Conservation (phyloP, 2,888 invertebrate genomes). For the Rambutsinella grinnellia region DNA sequence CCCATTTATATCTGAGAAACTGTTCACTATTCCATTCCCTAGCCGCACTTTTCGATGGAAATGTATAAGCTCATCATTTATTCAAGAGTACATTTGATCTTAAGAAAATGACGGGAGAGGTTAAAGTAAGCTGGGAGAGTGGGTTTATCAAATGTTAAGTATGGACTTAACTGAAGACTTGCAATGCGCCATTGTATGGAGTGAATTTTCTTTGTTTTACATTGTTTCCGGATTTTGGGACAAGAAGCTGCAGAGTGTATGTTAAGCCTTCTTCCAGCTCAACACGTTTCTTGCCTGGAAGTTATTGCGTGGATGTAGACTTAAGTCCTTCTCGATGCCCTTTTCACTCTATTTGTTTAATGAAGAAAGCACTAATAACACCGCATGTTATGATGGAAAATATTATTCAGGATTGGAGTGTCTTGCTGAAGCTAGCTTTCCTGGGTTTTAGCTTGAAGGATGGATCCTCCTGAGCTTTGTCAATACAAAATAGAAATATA, state of each 20-base stretch:
- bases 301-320: not conserved
- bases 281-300: too few species aligned
- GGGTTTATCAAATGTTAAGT: not conserved
- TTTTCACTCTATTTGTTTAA: not conserved
- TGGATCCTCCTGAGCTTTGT: not conserved
- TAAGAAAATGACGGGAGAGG: constrained; percentile 35
- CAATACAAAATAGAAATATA: not conserved
- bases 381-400: not conserved
- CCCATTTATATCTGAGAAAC: not conserved
- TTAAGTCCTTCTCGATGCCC: not conserved
- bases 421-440: too few species aligned
- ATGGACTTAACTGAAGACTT: not conserved
- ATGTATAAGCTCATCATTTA: constrained; percentile 50
- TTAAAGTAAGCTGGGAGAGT: not conserved
- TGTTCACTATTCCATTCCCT: not conserved
- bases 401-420: too few species aligned
- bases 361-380: not conserved
- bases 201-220: not conserved
- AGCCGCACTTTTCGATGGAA: constrained; percentile 17
- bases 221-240: not conserved
- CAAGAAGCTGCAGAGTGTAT: not conserved
- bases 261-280: not conserved
- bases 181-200: not conserved
- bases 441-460: too few species aligned
- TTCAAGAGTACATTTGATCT: constrained; percentile 57